phyloP scores from a whole-genome alignment of 1,140 invertebrate genomes.

The Centruroides sculpturatus region DNA sequence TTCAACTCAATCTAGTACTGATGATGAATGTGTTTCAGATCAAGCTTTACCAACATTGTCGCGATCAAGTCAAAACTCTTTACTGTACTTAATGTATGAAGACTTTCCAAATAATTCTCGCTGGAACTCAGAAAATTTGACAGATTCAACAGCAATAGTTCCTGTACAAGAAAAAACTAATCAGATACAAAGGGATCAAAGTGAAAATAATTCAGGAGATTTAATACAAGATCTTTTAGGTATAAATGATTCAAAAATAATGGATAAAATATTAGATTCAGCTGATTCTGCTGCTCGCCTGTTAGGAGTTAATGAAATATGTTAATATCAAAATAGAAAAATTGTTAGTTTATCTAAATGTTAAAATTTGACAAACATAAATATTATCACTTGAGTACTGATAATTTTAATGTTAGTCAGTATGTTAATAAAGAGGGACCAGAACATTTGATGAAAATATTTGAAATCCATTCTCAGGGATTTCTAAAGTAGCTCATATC shows the following conservation, averaged over 20 bases:
- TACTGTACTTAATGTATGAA: constrained; percentile 7
- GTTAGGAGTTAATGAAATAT: constrained; percentile 44
- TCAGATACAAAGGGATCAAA: too few relatives aligned
- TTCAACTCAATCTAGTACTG: constrained; percentile 39
- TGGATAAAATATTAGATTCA: constrained; percentile 64
- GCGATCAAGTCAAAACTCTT: constrained; percentile 36
- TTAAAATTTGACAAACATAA: too few relatives aligned
- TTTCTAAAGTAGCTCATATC: too few relatives aligned
- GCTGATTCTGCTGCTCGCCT: constrained; percentile 75
- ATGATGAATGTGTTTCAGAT: not conserved
- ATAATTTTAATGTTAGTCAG: too few relatives aligned
- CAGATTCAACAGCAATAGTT: too few relatives aligned
- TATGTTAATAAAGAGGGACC: too few relatives aligned
- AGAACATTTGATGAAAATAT: too few relatives aligned
- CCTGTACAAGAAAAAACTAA: too few relatives aligned
- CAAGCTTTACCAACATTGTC: constrained; percentile 36
- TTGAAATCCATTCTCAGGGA: too few relatives aligned
- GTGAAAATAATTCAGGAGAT: constrained; percentile 24
- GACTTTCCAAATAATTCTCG: too few relatives aligned
- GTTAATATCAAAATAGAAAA: not conserved
- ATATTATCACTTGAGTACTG: too few relatives aligned
- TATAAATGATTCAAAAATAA: constrained; percentile 66
- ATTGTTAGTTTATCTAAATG: too few relatives aligned
- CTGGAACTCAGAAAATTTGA: not conserved
- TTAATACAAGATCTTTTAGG: constrained; percentile 78